A percentile compares a stretch with the other conserved stretches of the same genome.
Evolutionary conservation across 92 coral and sea anemone genomes (phyloP).

Genomic region (Phenganax subtilis): DNA sequence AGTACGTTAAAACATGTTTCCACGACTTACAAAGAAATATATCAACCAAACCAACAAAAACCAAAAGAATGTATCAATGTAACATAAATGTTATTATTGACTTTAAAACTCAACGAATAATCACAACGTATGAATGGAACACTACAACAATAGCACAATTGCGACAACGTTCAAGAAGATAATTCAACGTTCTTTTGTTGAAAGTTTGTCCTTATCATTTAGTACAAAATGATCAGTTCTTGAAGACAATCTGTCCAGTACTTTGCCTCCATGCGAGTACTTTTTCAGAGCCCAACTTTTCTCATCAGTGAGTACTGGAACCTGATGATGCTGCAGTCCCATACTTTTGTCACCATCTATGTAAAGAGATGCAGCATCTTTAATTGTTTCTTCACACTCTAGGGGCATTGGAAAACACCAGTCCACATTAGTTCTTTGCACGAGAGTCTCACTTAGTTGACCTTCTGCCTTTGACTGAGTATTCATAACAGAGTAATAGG

Average conservation of each 20-base stretch:
- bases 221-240: slow-evolving; percentile 23
- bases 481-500: slow-evolving; percentile 24
- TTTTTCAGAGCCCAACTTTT: slow-evolving; percentile 31
- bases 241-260: background rate
- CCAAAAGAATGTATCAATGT: too few relatives aligned
- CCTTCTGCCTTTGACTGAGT: slow-evolving; percentile 23
- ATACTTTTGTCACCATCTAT: slow-evolving; percentile 13
- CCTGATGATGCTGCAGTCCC: slow-evolving; percentile 14
- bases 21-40: background rate
- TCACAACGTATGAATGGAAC: too few relatives aligned
- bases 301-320: slow-evolving; percentile 11
- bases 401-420: slow-evolving; percentile 45
- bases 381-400: slow-evolving; percentile 43
- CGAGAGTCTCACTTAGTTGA: slow-evolving; percentile 19
- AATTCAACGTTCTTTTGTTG: background rate
- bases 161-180: background rate
- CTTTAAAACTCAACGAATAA: too few relatives aligned
- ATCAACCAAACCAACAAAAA: background rate
- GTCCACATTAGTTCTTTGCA: slow-evolving; percentile 37
- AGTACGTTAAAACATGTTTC: too few relatives aligned
- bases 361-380: slow-evolving; percentile 28
- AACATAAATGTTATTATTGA: too few relatives aligned
- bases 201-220: slow-evolving; percentile 12
- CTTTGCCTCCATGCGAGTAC: slow-evolving; percentile 18
- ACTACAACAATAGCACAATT: too few relatives aligned